Evolutionary conservation across 2,797 vertebrate genomes (phyloP).

Genomic region (Lepilemur ruficaudatus): DNA sequence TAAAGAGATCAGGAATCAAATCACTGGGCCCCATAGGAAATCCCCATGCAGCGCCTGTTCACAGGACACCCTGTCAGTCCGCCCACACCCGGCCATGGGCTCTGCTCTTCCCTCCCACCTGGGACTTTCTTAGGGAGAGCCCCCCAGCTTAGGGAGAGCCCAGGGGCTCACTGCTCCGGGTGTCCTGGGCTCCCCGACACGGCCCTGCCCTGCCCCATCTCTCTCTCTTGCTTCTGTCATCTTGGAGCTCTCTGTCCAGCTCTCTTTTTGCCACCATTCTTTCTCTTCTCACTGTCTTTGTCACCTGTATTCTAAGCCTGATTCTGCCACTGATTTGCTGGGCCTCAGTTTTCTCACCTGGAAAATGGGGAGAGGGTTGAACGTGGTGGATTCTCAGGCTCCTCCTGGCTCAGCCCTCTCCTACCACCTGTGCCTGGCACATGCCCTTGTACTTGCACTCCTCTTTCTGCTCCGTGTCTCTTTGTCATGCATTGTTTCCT

Average conservation of each 20-base stretch:
- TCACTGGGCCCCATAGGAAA: not conserved
- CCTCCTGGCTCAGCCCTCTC: not conserved
- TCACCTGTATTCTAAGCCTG: not conserved
- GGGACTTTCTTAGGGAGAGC: too few relatives aligned
- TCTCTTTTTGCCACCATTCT: not conserved
- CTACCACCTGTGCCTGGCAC: fast-evolving
- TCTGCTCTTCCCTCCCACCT: not conserved
- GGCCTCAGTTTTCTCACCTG: not conserved
- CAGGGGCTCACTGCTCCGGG: not conserved
- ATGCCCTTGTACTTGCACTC: not conserved
- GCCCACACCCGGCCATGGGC: fast-evolving
- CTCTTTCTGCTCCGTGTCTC: not conserved
- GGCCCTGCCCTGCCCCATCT: too few relatives aligned
- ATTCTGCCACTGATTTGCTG: not conserved
- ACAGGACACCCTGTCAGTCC: not conserved
- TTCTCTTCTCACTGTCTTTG: not conserved
- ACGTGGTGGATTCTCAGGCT: not conserved
- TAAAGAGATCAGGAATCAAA: not conserved
- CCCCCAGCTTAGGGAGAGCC: too few relatives aligned
- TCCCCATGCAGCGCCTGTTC: not conserved
- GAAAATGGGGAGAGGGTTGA: not conserved
- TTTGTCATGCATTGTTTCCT: not conserved
- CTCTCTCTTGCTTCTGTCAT: not conserved
- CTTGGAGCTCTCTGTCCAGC: not conserved
- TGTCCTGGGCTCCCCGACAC: not conserved